Evolutionary conservation across 2,888 invertebrate genomes (phyloP).

Genomic region (Drosophila neutralis): DNA sequence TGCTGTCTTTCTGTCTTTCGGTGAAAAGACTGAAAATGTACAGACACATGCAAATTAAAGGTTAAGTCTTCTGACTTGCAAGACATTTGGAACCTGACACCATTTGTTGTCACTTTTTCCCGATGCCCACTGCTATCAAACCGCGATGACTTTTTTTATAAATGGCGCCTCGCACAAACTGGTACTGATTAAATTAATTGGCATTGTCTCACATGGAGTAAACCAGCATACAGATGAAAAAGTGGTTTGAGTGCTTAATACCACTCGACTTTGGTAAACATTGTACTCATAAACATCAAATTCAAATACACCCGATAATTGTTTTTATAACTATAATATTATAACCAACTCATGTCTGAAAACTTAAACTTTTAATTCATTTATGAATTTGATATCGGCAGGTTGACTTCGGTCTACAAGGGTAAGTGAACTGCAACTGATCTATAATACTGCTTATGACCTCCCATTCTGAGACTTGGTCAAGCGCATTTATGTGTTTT

Average conservation of each 20-base stretch:
- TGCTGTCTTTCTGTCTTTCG: slow-evolving; percentile 21
- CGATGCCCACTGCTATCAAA: slow-evolving; percentile 1
- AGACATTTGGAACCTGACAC: slow-evolving; percentile 30
- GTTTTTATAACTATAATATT: neutral
- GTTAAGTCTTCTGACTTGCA: slow-evolving; percentile 40
- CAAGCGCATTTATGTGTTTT: neutral
- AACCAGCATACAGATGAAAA: slow-evolving; percentile 21
- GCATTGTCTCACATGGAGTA: slow-evolving; percentile 33
- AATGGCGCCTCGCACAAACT: slow-evolving; percentile 70
- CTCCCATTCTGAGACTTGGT: neutral
- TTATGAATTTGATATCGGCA: neutral
- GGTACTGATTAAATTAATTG: slow-evolving; percentile 61
- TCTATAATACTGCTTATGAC: neutral
- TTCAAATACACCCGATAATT: neutral
- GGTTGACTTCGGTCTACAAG: neutral
- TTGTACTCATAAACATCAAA: neutral
- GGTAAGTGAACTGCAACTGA: neutral
- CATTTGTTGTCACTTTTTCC: slow-evolving; percentile 3
- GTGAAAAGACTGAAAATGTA: slow-evolving; percentile 28
- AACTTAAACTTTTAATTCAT: neutral
- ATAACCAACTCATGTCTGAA: neutral
- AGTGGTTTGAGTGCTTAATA: slow-evolving; percentile 31
- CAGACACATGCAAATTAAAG: slow-evolving; percentile 46
- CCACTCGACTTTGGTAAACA: slow-evolving; percentile 54
- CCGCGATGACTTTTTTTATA: slow-evolving; percentile 48